Conservation (phyloP, 64 coral and sea anemone species). For the Dendrophyllia cribrosa region DNA sequence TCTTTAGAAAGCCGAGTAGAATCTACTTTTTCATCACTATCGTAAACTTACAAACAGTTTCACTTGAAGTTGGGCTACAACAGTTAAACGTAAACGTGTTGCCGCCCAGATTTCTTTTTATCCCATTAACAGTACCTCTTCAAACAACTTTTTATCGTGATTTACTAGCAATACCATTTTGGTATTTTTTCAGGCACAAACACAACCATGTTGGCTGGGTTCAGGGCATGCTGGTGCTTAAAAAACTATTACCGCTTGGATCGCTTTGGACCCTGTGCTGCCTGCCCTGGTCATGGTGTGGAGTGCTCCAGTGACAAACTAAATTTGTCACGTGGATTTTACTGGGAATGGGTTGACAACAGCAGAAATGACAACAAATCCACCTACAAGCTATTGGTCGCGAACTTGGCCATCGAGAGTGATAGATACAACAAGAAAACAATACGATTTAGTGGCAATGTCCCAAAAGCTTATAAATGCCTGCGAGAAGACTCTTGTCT, state of each 20-base stretch:
- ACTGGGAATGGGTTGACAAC: slow-evolving; percentile 4
- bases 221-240: slow-evolving; percentile 41
- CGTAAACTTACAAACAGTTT: too few species aligned
- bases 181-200: slow-evolving; percentile 20
- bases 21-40: too few species aligned
- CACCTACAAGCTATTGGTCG: background rate
- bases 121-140: too few species aligned
- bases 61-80: too few species aligned
- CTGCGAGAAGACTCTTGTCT: slow-evolving; percentile 23
- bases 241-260: slow-evolving; percentile 11
- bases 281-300: background rate
- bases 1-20: too few species aligned
- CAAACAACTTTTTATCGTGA: too few species aligned
- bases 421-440: slow-evolving; percentile 7
- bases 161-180: too few species aligned
- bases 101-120: too few species aligned
- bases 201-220: slow-evolving; percentile 25
- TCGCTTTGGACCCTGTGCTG: slow-evolving; percentile 26
- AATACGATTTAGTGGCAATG: background rate
- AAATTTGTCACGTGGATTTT: background rate
- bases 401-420: slow-evolving; percentile 10
- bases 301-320: slow-evolving; percentile 14
- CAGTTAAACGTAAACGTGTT: too few species aligned
- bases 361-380: background rate
- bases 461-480: slow-evolving; percentile 50